phyloP scores from a whole-genome alignment of 2,113 vertebrate species.

The Eclectus roratus region DNA sequence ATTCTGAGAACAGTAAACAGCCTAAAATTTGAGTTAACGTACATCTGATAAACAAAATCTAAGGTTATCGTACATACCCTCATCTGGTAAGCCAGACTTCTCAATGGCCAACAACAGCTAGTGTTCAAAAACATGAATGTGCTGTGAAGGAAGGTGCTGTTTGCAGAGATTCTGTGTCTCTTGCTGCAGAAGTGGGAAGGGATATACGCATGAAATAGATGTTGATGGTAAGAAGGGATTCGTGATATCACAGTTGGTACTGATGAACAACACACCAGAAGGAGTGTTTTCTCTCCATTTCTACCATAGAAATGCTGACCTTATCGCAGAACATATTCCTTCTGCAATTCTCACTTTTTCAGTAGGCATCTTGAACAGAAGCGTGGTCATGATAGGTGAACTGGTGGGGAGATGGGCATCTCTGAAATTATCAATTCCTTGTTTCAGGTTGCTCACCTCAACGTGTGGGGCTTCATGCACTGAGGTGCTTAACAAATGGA shows the following conservation, averaged over 20 bases:
- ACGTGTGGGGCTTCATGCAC: background rate
- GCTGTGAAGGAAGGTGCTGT: background rate
- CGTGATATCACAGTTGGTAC: background rate
- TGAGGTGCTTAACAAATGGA: background rate
- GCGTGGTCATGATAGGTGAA: rapidly evolving
- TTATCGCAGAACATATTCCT: background rate
- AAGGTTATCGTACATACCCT: background rate
- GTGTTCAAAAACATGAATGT: background rate
- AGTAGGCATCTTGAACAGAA: background rate
- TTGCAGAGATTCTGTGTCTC: background rate
- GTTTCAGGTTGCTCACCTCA: background rate
- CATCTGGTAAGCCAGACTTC: background rate
- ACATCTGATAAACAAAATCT: background rate
- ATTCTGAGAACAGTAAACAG: background rate
- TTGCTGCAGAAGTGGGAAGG: background rate
- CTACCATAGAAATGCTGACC: background rate
- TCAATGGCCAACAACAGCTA: background rate
- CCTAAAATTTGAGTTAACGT: background rate
- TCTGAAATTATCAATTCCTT: background rate
- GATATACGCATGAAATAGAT: rapidly evolving
- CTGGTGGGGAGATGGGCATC: background rate
- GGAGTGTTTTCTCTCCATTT: background rate
- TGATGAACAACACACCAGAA: background rate
- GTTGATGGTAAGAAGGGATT: background rate
- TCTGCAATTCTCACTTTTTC: background rate